Evolutionary conservation across 2,113 vertebrate genomes (phyloP), one percentile per base, ranked within the genome.

Genomic region (Tiliqua scincoides): DNA sequence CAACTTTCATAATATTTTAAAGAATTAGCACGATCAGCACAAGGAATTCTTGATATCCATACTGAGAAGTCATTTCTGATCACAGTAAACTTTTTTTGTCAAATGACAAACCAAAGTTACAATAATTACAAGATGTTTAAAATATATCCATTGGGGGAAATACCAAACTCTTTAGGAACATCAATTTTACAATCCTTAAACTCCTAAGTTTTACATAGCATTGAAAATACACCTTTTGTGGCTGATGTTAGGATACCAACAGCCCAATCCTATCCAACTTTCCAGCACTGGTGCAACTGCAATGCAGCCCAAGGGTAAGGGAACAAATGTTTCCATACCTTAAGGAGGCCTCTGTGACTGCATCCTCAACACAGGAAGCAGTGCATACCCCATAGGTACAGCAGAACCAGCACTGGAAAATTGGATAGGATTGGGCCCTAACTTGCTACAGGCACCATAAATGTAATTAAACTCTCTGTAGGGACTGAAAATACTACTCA

Each of bases 401-500:
- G n/a, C n/a, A n/a, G n/a, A n/a, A n/a, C n/a, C n/a, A n/a, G n/a
- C n/a, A n/a, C n/a, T n/a, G n/a, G n/a, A n/a, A n/a, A n/a, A n/a
- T n/a, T n/a, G n/a, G n/a, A n/a, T n/a, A n/a, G n/a, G n/a, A n/a
- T n/a, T n/a, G n/a, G n/a, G n/a, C n/a, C n/a, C n/a, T n/a, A n/a
- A 48, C 43, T 48, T 48, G 43, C 43, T 48, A 48, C 43, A 48
- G 89, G 93, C 89, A 95, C 93, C 91, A 94, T 96, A 96, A 92
- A 92, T 94, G n/a, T 73, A 85, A 88, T 85, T 72, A 85, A 85
- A 61, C n/a, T 87, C 90, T 35, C 18, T 57, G 2, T 21, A 63
- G 17, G 35, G 74, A 67, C 25, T 72, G 21, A 65, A 86, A 86
- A 86, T 73, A 72, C 79, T 61, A 67, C n/a, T 73, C 37, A 91